phyloP scores from a whole-genome alignment of 2,113 vertebrate species.

The Budorcas taxicolor region DNA sequence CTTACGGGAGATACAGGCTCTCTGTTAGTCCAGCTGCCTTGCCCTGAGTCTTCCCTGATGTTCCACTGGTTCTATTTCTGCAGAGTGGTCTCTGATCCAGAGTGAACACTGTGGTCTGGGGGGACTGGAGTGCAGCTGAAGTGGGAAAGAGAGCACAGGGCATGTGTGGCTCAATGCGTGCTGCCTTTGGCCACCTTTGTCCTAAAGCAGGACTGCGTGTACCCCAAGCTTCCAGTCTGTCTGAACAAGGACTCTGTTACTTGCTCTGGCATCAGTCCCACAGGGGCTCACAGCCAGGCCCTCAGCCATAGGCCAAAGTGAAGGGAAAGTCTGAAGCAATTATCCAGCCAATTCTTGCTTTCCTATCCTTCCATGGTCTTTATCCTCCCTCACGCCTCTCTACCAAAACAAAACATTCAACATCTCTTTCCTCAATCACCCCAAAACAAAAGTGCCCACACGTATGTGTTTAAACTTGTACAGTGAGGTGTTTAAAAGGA shows the following conservation, averaged over 20 bases:
- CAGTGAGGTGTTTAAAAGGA: not conserved
- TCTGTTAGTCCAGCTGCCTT: not conserved
- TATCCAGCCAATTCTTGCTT: not conserved
- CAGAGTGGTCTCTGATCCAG: not conserved
- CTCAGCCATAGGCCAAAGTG: not conserved
- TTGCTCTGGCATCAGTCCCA: not conserved
- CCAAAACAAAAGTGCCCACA: not conserved
- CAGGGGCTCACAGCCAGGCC: not conserved
- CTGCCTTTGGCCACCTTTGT: not conserved
- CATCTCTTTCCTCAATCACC: not conserved
- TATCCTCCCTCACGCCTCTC: not conserved
- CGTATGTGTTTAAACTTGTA: not conserved
- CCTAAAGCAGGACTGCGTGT: not conserved
- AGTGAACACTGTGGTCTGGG: not conserved
- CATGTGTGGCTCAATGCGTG: not conserved
- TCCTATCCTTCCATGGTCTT: not conserved
- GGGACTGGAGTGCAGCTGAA: accelerated
- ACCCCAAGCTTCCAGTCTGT: not conserved
- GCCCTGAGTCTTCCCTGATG: too few species aligned
- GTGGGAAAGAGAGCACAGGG: not conserved
- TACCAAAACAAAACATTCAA: not conserved
- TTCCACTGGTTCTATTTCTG: not conserved
- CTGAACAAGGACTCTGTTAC: not conserved
- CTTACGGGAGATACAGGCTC: not conserved
- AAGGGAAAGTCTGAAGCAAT: not conserved